These are phyloP conservation scores for Drosophila kanapiae DNA, from an alignment of 1,140 invertebrate species.

Conservation along the genomic window DNA sequence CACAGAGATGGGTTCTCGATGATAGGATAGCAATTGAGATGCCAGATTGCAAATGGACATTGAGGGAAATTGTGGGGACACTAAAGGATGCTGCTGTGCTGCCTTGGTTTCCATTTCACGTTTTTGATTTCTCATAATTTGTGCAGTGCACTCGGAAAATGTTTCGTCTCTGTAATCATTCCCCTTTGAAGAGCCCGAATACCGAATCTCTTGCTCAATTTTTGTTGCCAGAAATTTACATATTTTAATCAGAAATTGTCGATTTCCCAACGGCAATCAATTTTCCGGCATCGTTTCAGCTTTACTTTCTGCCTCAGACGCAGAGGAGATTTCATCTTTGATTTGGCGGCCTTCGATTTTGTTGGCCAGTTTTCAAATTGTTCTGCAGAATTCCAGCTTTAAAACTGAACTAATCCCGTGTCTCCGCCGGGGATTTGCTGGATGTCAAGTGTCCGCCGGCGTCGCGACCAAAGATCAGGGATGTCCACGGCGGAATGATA, in stretches of 20 bases:
- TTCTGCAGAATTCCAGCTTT: constrained; percentile 15
- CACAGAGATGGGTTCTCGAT: constrained; percentile 39
- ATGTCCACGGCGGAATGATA: constrained; percentile 44
- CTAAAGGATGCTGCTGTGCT: constrained; percentile 2
- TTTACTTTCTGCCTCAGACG: constrained; percentile 3
- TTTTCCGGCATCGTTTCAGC: constrained; percentile 6
- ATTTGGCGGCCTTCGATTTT: constrained; percentile 7
- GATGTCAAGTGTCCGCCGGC: constrained; percentile 40
- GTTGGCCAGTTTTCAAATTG: background rate
- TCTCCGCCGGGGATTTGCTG: constrained; percentile 27
- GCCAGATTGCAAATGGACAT: constrained; percentile 13
- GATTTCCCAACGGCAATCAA: constrained; percentile 45
- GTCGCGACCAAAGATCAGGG: constrained; percentile 38
- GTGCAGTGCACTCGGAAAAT: background rate
- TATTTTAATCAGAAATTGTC: constrained; percentile 38
- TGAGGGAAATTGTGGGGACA: background rate
- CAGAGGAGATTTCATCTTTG: constrained; percentile 12
- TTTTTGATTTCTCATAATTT: constrained; percentile 57
- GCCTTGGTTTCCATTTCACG: constrained; percentile 38
- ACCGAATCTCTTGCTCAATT: constrained; percentile 22
- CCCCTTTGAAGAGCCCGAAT: constrained; percentile 11
- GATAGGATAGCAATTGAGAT: constrained; percentile 53
- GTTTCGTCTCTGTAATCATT: constrained; percentile 13
- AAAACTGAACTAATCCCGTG: constrained; percentile 35
- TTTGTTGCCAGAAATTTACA: constrained; percentile 30